Evolutionary conservation across 2,113 vertebrate species (phyloP).

Genomic region (Tragelaphus buxtoni): DNA sequence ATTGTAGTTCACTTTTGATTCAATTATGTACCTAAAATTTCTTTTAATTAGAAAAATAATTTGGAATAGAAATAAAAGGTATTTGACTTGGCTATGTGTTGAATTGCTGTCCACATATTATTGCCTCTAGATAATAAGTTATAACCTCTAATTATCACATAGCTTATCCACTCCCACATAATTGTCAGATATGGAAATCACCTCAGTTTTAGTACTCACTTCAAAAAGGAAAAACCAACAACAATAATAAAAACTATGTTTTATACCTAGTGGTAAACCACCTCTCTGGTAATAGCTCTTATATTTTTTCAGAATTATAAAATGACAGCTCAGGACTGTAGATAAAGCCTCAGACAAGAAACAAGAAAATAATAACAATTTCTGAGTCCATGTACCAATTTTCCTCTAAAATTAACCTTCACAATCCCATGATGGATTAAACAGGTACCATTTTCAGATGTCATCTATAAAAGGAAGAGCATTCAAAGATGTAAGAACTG

Average conservation of each 20-base stretch:
- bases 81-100: not conserved
- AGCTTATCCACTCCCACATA: not conserved
- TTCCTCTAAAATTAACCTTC: slow-evolving; percentile 58
- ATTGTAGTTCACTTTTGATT: not conserved
- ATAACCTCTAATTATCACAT: not conserved
- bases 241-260: not conserved
- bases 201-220: not conserved
- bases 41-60: not conserved
- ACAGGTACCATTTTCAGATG: slow-evolving; percentile 21
- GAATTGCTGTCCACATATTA: not conserved
- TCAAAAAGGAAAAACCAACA: slow-evolving; percentile 11
- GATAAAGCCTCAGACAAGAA: slow-evolving; percentile 4
- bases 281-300: not conserved
- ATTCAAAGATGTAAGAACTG: not conserved
- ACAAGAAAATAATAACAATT: slow-evolving; percentile 51
- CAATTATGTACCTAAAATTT: not conserved
- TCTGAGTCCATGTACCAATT: slow-evolving; percentile 28
- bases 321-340: not conserved
- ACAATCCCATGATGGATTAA: not conserved
- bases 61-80: not conserved
- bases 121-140: not conserved
- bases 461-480: not conserved
- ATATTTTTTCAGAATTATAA: slow-evolving; percentile 20
- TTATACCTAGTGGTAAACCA: not conserved
- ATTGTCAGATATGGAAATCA: not conserved